Conservation (phyloP, 2,888 invertebrate genomes). For the Iphiclides podalirius region DNA sequence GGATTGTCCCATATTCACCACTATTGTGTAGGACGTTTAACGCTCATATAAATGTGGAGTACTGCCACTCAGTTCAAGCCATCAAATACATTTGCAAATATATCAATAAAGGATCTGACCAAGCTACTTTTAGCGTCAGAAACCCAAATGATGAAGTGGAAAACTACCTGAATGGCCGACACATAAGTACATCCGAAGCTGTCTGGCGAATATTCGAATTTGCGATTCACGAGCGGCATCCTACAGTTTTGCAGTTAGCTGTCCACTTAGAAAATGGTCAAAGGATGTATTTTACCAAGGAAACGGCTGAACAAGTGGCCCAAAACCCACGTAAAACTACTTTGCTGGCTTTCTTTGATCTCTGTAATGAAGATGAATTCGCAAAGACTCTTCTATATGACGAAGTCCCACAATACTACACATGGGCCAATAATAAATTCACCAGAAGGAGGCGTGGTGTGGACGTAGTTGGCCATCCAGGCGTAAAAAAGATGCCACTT, state of each 20-base stretch:
- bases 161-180: slow-evolving; percentile 21
- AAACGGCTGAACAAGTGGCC: background rate
- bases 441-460: slow-evolving; percentile 25
- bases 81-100: slow-evolving; percentile 41
- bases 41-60: slow-evolving; percentile 38
- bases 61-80: slow-evolving; percentile 48
- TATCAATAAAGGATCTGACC: slow-evolving; percentile 31
- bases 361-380: slow-evolving; percentile 30
- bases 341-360: slow-evolving; percentile 20
- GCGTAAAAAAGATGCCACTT: slow-evolving; percentile 29
- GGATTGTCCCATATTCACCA: slow-evolving; percentile 29
- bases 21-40: slow-evolving; percentile 27
- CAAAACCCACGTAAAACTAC: slow-evolving; percentile 19
- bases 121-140: slow-evolving; percentile 28
- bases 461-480: slow-evolving; percentile 28
- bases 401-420: slow-evolving; percentile 32
- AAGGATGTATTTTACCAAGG: slow-evolving; percentile 10
- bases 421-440: slow-evolving; percentile 27
- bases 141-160: slow-evolving; percentile 21
- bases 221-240: background rate
- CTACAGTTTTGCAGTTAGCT: background rate
- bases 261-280: background rate
- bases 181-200: slow-evolving; percentile 25
- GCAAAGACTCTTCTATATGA: slow-evolving; percentile 30
- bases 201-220: slow-evolving; percentile 19